These are phyloP conservation scores for Chymomyza costata DNA, from an alignment of 1,140 invertebrate species.

Conservation along the genomic window DNA sequence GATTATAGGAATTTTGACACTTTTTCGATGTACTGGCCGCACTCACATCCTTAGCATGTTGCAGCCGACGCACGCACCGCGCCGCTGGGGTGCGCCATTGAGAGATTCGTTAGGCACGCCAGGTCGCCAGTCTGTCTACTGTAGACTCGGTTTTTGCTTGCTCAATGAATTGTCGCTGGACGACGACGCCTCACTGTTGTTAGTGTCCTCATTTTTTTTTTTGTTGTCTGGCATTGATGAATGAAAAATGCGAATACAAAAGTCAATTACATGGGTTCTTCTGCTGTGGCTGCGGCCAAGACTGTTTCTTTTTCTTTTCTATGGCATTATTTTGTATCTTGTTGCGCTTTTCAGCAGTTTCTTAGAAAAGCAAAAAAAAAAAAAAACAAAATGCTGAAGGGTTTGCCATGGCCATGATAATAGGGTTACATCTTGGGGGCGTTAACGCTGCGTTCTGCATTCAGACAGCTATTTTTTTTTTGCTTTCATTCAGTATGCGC, in stretches of 20 bases:
- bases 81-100: conserved; percentile 40
- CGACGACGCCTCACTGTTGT: conserved; percentile 17
- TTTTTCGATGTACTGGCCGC: conserved; percentile 60
- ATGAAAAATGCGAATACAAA: conserved; percentile 46
- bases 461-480: no score
- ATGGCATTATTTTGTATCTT: conserved; percentile 54
- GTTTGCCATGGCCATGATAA: no score
- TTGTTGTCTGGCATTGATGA: conserved; percentile 27
- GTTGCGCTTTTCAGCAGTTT: conserved; percentile 62
- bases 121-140: conserved; percentile 38
- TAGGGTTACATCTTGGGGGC: no score
- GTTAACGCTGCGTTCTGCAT: no score
- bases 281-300: conserved; percentile 28
- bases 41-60: neutral
- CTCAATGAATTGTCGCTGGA: conserved; percentile 64
- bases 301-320: no score
- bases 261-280: conserved; percentile 70
- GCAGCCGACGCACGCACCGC: conserved; percentile 19
- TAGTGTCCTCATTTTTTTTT: conserved; percentile 17
- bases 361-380: conserved; percentile 43
- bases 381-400: neutral
- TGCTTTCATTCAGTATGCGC: no score
- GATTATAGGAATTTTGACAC: conserved; percentile 72
- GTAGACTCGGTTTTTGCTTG: conserved; percentile 12
- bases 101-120: conserved; percentile 49